Evolutionary conservation across 2,113 vertebrate species (phyloP).

Genomic region (Heterotilapia buettikoferi): DNA sequence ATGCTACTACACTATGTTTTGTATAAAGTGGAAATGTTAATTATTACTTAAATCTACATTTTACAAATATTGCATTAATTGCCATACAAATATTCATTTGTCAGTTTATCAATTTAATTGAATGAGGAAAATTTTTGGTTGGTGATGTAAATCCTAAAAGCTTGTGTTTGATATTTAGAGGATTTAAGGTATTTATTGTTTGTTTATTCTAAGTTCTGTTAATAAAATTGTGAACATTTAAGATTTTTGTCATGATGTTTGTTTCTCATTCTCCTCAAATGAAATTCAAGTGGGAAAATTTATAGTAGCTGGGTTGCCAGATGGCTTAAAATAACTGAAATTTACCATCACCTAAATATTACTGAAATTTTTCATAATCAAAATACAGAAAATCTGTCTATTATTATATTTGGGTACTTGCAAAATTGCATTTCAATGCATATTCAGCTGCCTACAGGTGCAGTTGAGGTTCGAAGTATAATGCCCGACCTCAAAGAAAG

Average conservation of each 20-base stretch:
- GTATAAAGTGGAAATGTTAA: background rate
- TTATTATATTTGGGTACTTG: background rate
- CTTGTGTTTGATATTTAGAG: background rate
- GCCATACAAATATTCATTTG: background rate
- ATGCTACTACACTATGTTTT: background rate
- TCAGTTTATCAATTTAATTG: background rate
- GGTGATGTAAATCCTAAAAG: background rate
- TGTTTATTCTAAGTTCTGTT: background rate
- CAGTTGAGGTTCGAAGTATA: fast-evolving
- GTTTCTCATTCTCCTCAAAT: background rate
- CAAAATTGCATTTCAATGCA: background rate
- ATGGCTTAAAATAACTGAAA: background rate
- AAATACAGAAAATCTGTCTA: fast-evolving
- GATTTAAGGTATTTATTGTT: background rate
- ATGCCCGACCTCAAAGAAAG: background rate
- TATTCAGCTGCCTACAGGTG: background rate
- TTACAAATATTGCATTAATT: background rate
- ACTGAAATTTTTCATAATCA: background rate
- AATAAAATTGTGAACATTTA: background rate
- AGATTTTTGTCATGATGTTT: fast-evolving
- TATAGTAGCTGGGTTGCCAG: background rate
- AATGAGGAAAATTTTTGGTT: fast-evolving
- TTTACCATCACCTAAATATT: background rate
- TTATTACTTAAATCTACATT: background rate
- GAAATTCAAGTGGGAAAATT: fast-evolving